Base-by-base conservation (phyloP, 2,888 invertebrate genomes). In the Sphaeridia pumilis region DNA sequence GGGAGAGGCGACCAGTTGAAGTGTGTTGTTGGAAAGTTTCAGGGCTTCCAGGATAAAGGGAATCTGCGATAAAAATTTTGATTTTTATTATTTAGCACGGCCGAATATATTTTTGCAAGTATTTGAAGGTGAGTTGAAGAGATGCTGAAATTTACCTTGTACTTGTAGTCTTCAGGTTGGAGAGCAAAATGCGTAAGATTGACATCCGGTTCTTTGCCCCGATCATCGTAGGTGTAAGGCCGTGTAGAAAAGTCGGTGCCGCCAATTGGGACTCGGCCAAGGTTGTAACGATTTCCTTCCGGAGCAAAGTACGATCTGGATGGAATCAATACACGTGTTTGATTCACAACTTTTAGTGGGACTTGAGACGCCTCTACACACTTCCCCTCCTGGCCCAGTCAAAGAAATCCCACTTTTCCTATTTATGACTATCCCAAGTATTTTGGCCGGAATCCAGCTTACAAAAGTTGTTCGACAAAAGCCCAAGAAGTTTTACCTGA, bases 231-330 rank as follows among this genome's bases (percentile, higher is more conserved):
- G 0, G 89, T 82, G 74, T 93, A 93, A 0, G 79, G 75, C 45
- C 76, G 78, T 0, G 81, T 78, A 0, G 92, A 92, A 70, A 92
- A 92, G 70, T 93, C 93, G 49, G 80, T 78, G 7, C 89, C 88
- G 1, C 80, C 92, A 56, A 92, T 86, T 0, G 92, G 84, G 4
- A 88, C 78, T 36, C 93, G 76, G 42, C 83, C 81, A 61, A 90
- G 68, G 64, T 78, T 84, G 70, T 88, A 93, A 59, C 81, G 81
- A 52, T 86, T 74, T 7, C 93, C 93, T 56, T 74, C 69, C 55
- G 74, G 68, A 1, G 70, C 75, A 66, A 79, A 88, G 68, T 84
- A 87, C 49, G 63, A 61, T 53, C 63, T 61, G 44, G 14, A 31
- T 14, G 31, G 31, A 31, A 31, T 31, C 31, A 14, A 31, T 31